Conservation (phyloP, 1,140 invertebrate species). For the Conopomorpha cramerella region DNA sequence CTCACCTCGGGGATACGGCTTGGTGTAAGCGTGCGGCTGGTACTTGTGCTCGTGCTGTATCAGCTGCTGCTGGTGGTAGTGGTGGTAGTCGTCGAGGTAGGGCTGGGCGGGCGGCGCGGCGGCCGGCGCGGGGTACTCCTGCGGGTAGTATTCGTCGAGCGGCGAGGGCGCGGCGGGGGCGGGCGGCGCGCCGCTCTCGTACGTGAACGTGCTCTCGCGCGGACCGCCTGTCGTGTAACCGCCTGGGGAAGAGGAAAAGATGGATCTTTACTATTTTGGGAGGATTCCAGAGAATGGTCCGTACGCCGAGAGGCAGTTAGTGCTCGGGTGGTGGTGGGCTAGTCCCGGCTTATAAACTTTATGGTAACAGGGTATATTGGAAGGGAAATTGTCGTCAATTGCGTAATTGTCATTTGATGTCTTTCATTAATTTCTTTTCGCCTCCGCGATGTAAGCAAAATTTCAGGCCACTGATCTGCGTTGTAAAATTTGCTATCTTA, state of each 20-base stretch:
- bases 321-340: no score
- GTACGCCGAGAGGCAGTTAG: no score
- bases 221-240: constrained; percentile 54
- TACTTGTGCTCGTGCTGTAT: constrained; percentile 4
- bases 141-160: constrained; percentile 51
- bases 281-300: no score
- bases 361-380: no score
- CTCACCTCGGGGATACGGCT: constrained; percentile 1
- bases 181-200: constrained; percentile 29
- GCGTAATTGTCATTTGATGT: not conserved
- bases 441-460: not conserved
- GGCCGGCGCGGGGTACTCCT: constrained; percentile 32
- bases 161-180: constrained; percentile 28
- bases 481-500: no score
- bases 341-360: no score
- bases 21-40: not conserved
- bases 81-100: constrained; percentile 49
- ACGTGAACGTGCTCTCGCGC: constrained; percentile 41
- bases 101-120: constrained; percentile 33
- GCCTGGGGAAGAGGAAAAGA: constrained; percentile 23
- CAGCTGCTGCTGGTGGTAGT: constrained; percentile 60
- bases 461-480: constrained; percentile 1
- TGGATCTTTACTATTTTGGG: not conserved
- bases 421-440: no score
- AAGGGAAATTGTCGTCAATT: not conserved